A percentile compares a stretch with the other conserved stretches of the same genome.
These are phyloP conservation scores for Argyresthia goedartella DNA, from an alignment of 2,888 invertebrate species.

Conservation along the genomic window DNA sequence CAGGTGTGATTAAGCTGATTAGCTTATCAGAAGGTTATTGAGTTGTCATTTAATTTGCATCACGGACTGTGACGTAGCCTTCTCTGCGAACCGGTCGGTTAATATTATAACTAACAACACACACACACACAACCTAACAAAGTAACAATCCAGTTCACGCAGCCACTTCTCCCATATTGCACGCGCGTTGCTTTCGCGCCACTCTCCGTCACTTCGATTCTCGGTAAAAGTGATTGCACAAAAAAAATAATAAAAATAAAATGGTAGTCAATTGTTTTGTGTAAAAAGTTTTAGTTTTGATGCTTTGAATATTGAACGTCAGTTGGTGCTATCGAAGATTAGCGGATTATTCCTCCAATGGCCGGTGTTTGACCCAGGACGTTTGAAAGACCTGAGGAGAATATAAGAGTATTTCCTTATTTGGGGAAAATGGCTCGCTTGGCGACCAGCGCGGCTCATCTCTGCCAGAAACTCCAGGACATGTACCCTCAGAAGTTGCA, in stretches of 20 bases:
- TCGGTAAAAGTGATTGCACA: background rate
- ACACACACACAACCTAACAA: no score
- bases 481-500: slow-evolving; percentile 49
- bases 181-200: background rate
- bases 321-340: slow-evolving; percentile 1
- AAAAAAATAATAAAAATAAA: no score
- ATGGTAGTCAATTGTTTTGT: no score
- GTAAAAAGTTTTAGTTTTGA: no score
- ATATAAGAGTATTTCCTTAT: background rate
- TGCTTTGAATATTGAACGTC: background rate
- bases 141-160: background rate
- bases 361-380: background rate
- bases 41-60: slow-evolving; percentile 14
- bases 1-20: background rate
- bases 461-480: slow-evolving; percentile 57
- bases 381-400: background rate
- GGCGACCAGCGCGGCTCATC: slow-evolving; percentile 47
- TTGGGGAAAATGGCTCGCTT: slow-evolving; percentile 38
- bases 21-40: slow-evolving; percentile 4
- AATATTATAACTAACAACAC: no score
- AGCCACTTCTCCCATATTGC: background rate
- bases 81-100: background rate
- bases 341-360: background rate
- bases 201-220: background rate
- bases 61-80: slow-evolving; percentile 6